Base-by-base conservation (phyloP, 2,797 vertebrate genomes). In the Triplophysa bombifrons region DNA sequence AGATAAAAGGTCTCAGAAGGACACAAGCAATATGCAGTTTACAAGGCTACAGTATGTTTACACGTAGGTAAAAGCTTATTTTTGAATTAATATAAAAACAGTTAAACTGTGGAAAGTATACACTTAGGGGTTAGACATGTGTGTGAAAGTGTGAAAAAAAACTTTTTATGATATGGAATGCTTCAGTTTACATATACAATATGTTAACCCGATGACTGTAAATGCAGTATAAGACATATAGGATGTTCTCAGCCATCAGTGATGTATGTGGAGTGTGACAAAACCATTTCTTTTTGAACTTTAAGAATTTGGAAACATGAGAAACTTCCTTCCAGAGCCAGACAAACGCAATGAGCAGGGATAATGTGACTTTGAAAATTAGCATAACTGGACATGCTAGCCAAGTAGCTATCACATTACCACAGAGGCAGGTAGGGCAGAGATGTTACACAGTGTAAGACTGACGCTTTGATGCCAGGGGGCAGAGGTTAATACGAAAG, bases 401-500 rank as follows among this genome's bases (percentile, higher is more conserved):
- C 73, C 79, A 2, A 51, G 58, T 80, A 84, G 38, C 19, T 89
- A 91, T 89, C 69, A 11, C 81, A 83, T 87, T 25, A 44, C 34
- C 80, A 25, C 77, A 86, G 78, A 77, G 30, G 60, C 14, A 76
- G 82, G 76, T 60, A 91, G 88, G 27, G 90, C 88, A 87, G 72
- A 46, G 87, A 38, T 22, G 78, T 81, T 83, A 86, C 72, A 84
- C 76, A 85, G 64, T 22, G 76, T 83, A 46, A 2, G 84, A 79
- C 72, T 55, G 74, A 85, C 14, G 2, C 20, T 50, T 86, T 84
- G 82, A 88, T 87, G 88, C 74, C 72, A 89, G 91, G 88, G 41
- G 86, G 76, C 84, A 88, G 70, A 83, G 89, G 89, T 91, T 94
- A 91, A 93, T 89, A 87, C 83, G 71, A 84, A 56, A 85, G 92